A percentile compares a stretch with the other conserved stretches of the same genome.
These are phyloP conservation scores for Mesorhabditis belari DNA, from an alignment of 2,888 invertebrate genomes.

Conservation along the genomic window DNA sequence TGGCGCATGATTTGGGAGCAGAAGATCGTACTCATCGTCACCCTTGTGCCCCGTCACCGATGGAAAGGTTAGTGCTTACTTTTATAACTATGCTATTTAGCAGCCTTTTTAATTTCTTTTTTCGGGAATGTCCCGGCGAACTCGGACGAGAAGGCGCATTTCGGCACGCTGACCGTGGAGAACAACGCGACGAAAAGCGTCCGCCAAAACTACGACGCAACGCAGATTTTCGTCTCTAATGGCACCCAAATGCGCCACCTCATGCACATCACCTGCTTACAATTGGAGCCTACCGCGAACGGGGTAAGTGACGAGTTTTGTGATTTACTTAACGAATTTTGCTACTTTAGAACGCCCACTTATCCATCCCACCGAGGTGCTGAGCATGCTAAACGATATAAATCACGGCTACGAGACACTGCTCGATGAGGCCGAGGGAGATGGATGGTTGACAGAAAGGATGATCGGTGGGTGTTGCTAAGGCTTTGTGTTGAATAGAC, in stretches of 20 bases:
- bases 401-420: slow-evolving; percentile 27
- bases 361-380: slow-evolving; percentile 26
- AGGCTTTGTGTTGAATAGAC: too few relatives aligned
- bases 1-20: neutral
- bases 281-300: slow-evolving; percentile 3
- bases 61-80: too few relatives aligned
- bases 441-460: slow-evolving; percentile 14
- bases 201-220: slow-evolving; percentile 21
- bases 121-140: slow-evolving; percentile 17
- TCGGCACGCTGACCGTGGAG: slow-evolving; percentile 8
- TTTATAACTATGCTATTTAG: too few relatives aligned
- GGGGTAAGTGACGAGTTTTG: neutral
- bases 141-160: slow-evolving; percentile 7
- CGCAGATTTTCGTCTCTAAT: too few relatives aligned
- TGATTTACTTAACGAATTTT: neutral
- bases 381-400: slow-evolving; percentile 31
- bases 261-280: neutral
- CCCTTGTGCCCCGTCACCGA: too few relatives aligned
- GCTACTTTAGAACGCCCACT: slow-evolving; percentile 13
- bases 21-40: neutral
- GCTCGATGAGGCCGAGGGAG: slow-evolving; percentile 13
- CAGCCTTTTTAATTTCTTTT: too few relatives aligned
- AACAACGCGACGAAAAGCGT: slow-evolving; percentile 14
- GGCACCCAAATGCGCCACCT: neutral
- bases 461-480: too few relatives aligned